Evolutionary conservation across 2,888 invertebrate genomes (phyloP), one percentile per base, ranked within the genome.

Genomic region (Fragum whitleyi): DNA sequence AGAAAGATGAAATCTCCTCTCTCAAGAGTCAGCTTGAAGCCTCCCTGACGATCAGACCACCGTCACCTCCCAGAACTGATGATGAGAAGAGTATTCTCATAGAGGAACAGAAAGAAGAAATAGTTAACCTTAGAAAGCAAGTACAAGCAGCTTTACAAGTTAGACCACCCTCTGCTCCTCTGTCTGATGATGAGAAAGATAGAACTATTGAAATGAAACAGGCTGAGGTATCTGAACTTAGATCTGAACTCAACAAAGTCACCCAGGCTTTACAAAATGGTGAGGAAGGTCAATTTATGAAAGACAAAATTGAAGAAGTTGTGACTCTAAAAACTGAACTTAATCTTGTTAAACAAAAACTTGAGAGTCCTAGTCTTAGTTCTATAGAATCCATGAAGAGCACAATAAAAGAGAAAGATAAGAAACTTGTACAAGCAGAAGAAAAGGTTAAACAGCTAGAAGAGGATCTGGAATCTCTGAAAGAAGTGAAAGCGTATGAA

Each of bases 401-500:
- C 51, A 42, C 59, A 23, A 42, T 84, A 19, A 78, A 79, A 61
- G 80, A 83, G 57, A 74, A 85, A 59, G 81, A 84, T 26, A 62
- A 53, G 11, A 76, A 80, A 53, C 76, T 89, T 28, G 77, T 77
- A 26, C 62, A 83, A 74, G 81, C 86, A 57, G 47, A 79, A 23
- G 77, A 86, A 59, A 75, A 67, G 23, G 79, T 85, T 1, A 57
- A 72, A 61, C 68, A 78, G 26, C 65, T 87, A 9, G 76, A 87
- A 67, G 83, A 79, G 26, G 86, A 86, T 59, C 62, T 86, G 32
- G 51, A 81, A 62, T 77, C 81, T 23, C 70, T 85, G 23, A 78
- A 79, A 47, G 79, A 88, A 51, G 79, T 83, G 51, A 71, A 59
- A 83, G 70, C 81, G 6, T 81, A 83, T 71, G 81, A 83, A 68